phyloP scores from a whole-genome alignment of 1,140 invertebrate genomes.

The Andricus grossulariae region DNA sequence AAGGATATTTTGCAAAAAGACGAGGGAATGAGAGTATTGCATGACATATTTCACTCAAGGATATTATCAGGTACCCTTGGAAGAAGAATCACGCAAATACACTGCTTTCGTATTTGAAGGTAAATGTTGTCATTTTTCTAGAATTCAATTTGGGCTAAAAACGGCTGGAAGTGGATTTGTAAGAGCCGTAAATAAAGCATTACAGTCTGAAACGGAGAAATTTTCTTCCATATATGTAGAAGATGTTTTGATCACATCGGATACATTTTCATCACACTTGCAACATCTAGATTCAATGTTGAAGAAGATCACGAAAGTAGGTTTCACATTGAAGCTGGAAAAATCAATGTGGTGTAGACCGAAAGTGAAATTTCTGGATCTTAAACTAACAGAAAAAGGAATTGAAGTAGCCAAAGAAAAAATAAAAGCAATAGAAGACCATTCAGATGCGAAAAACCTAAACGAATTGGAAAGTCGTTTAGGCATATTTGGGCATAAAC shows the following conservation, averaged over 20 bases:
- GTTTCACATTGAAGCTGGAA: constrained; percentile 47
- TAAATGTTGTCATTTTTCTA: too few relatives aligned
- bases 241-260: constrained; percentile 50
- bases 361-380: constrained; percentile 49
- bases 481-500: constrained; percentile 31
- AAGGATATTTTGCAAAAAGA: constrained; percentile 56
- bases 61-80: constrained; percentile 64
- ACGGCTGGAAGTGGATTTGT: too few relatives aligned
- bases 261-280: constrained; percentile 47
- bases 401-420: constrained; percentile 60
- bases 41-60: constrained; percentile 58
- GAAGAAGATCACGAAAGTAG: constrained; percentile 38
- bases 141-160: too few relatives aligned
- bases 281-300: constrained; percentile 48
- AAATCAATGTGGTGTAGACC: constrained; percentile 46
- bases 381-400: constrained; percentile 49
- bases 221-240: constrained; percentile 48
- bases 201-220: constrained; percentile 35
- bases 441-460: constrained; percentile 56
- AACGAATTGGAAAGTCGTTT: constrained; percentile 53
- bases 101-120: too few relatives aligned
- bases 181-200: too few relatives aligned
- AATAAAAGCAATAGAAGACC: constrained; percentile 56
- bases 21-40: constrained; percentile 50
- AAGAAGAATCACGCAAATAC: constrained; percentile 53